Conservation (phyloP, 2,113 vertebrate genomes). For the Hyperopisus bebe region DNA sequence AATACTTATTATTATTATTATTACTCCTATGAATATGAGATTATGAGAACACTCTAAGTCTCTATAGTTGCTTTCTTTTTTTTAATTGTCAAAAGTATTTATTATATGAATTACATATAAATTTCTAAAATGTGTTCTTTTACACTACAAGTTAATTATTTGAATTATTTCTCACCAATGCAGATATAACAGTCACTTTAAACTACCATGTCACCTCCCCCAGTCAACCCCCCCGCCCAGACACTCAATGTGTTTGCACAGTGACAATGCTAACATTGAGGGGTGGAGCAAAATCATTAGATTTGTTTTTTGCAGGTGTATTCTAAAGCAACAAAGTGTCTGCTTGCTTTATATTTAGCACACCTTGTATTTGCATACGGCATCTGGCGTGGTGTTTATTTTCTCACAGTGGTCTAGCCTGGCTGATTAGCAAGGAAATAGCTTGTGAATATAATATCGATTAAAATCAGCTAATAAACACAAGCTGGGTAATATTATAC, state of each 20-base stretch:
- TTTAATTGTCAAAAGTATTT: neutral
- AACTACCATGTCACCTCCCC: neutral
- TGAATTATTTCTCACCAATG: neutral
- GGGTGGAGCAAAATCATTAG: neutral
- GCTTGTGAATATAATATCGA: neutral
- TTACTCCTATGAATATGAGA: neutral
- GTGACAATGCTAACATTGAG: neutral
- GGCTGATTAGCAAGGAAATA: neutral
- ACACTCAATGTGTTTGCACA: neutral
- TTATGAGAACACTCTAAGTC: neutral
- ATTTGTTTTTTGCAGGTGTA: conserved; percentile 7
- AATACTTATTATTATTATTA: neutral
- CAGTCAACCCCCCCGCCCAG: neutral
- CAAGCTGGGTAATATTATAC: neutral
- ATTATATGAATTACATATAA: neutral
- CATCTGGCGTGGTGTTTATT: neutral
- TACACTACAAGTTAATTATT: neutral
- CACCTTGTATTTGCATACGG: neutral
- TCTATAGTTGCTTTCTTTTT: neutral
- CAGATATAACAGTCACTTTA: neutral
- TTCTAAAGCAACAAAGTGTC: conserved; percentile 5
- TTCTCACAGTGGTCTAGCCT: neutral
- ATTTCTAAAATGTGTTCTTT: neutral
- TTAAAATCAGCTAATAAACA: neutral
- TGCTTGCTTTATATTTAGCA: conserved; percentile 10